These are phyloP conservation scores for Clanis bilineata DNA, from an alignment of 2,888 invertebrate species.

Conservation along the genomic window DNA sequence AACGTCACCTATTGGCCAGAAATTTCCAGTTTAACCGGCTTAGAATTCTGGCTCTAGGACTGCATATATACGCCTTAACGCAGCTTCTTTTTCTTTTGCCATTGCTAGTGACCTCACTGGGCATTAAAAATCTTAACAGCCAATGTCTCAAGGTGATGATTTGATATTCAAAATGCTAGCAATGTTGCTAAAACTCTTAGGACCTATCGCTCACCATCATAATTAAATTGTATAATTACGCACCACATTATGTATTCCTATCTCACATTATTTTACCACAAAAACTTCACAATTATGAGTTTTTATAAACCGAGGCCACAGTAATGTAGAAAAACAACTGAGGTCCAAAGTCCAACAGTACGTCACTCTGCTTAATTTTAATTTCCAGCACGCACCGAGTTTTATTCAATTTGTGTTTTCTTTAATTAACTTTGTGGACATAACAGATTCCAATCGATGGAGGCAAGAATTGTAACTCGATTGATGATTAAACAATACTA, in stretches of 20 bases:
- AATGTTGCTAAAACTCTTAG: too few species aligned
- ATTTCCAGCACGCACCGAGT: not conserved
- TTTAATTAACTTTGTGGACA: not conserved
- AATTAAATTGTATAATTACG: too few species aligned
- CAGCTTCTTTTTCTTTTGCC: too few species aligned
- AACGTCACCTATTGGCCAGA: too few species aligned
- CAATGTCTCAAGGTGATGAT: too few species aligned
- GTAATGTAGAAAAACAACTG: not conserved
- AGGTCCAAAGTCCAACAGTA: not conserved
- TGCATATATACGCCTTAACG: too few species aligned
- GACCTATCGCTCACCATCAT: too few species aligned
- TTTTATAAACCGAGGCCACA: not conserved
- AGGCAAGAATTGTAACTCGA: not conserved
- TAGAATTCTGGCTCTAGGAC: too few species aligned
- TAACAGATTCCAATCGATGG: not conserved
- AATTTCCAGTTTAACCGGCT: too few species aligned
- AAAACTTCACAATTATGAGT: not conserved
- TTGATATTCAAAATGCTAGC: too few species aligned
- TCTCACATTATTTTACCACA: not conserved
- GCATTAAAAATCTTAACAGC: too few species aligned
- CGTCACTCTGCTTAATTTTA: not conserved
- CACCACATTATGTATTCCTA: not conserved
- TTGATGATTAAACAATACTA: not conserved
- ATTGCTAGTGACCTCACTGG: too few species aligned
- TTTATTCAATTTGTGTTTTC: not conserved